phyloP scores from a whole-genome alignment of 2,888 invertebrate genomes.

The Drosophila engyochracea region DNA sequence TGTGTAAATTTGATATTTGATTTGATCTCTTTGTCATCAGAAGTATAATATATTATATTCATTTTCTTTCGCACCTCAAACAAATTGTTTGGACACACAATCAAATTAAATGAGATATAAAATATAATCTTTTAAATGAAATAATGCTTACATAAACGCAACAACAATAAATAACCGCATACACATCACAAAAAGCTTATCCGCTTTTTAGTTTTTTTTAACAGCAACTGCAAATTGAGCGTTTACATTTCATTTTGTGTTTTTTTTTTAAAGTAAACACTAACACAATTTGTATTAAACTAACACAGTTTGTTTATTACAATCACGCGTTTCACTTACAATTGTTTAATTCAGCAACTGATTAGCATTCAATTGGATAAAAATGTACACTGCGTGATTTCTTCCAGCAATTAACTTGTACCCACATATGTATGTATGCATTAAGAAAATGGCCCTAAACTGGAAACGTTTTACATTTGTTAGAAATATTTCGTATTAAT shows the following conservation, averaged over 20 bases:
- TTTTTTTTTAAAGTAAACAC: background rate
- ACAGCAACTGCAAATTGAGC: background rate
- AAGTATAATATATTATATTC: background rate
- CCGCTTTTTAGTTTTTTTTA: no score
- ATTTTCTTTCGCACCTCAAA: background rate
- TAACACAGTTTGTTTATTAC: background rate
- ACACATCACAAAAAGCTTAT: background rate
- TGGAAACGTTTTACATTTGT: background rate
- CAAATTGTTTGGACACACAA: background rate
- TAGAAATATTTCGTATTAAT: background rate
- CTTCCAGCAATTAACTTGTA: no score
- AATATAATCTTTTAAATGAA: background rate
- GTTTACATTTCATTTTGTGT: background rate
- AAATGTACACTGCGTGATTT: no score
- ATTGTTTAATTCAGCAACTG: background rate
- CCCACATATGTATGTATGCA: no score
- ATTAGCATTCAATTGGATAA: background rate
- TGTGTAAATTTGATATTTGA: background rate
- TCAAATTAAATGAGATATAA: background rate
- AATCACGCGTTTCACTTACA: background rate
- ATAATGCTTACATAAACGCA: background rate
- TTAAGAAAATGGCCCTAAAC: no score
- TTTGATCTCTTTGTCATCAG: background rate
- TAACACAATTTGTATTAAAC: background rate
- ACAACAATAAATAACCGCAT: background rate